Percentiles rank a stretch among this genome's conserved stretches.
phyloP scores from a whole-genome alignment of 2,113 vertebrate species.

The Eira barbara region DNA sequence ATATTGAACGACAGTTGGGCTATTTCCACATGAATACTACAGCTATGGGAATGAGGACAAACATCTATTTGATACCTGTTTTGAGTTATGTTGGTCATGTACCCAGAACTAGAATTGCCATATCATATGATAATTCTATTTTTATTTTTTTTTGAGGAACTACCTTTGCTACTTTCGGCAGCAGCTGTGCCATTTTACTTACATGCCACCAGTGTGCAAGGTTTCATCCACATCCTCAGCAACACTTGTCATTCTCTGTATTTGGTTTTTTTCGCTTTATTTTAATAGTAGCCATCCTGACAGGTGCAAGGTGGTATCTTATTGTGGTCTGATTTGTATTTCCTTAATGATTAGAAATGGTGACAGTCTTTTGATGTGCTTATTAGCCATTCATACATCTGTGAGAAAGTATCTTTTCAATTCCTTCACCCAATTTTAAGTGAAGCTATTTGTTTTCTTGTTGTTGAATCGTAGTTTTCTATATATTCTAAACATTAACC shows the following conservation, averaged over 20 bases:
- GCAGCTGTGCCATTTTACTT: background rate
- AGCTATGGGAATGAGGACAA: background rate
- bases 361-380: background rate
- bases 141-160: background rate
- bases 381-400: background rate
- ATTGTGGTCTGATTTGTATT: background rate
- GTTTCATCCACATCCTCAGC: background rate
- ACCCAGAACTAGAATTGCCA: background rate
- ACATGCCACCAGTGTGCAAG: background rate
- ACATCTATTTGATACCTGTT: background rate
- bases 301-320: background rate
- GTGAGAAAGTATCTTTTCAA: background rate
- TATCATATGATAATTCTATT: background rate
- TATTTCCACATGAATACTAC: background rate
- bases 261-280: background rate
- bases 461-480: background rate
- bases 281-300: background rate
- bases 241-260: background rate
- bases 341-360: background rate
- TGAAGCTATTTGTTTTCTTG: background rate
- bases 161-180: background rate
- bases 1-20: background rate
- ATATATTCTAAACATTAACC: background rate
- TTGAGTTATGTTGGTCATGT: background rate
- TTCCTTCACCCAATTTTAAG: background rate